Percentiles rank a stretch among this genome's conserved stretches.
Evolutionary conservation across 2,797 vertebrate genomes (phyloP).

Genomic region (Picus viridis): DNA sequence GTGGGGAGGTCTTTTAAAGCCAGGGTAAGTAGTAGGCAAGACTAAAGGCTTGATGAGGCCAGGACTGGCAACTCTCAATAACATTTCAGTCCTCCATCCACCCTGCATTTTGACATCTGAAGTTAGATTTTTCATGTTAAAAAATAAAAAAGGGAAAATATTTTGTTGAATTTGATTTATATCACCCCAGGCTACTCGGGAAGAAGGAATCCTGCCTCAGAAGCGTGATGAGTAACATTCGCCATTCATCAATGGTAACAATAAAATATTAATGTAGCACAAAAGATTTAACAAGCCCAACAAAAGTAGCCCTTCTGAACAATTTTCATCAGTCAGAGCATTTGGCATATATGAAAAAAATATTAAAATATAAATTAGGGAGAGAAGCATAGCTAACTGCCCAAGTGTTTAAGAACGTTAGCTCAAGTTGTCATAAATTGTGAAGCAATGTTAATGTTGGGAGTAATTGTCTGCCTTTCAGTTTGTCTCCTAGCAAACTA

Average conservation of each 20-base stretch:
- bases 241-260: neutral
- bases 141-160: neutral
- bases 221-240: neutral
- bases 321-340: neutral
- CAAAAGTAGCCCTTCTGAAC: neutral
- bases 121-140: neutral
- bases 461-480: neutral
- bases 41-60: neutral
- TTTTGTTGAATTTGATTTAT: neutral
- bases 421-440: neutral
- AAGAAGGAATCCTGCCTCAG: neutral
- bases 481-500: neutral
- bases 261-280: neutral
- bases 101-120: accelerated
- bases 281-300: neutral
- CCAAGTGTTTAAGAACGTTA: neutral
- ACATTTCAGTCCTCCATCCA: neutral
- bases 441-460: neutral
- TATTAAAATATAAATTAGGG: neutral
- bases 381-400: neutral
- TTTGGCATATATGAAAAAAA: neutral
- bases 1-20: neutral
- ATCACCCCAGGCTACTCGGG: neutral
- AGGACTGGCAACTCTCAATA: neutral
- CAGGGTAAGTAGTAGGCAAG: neutral